Evolutionary conservation across 2,113 vertebrate species (phyloP).

Genomic region (Gobio gobio): DNA sequence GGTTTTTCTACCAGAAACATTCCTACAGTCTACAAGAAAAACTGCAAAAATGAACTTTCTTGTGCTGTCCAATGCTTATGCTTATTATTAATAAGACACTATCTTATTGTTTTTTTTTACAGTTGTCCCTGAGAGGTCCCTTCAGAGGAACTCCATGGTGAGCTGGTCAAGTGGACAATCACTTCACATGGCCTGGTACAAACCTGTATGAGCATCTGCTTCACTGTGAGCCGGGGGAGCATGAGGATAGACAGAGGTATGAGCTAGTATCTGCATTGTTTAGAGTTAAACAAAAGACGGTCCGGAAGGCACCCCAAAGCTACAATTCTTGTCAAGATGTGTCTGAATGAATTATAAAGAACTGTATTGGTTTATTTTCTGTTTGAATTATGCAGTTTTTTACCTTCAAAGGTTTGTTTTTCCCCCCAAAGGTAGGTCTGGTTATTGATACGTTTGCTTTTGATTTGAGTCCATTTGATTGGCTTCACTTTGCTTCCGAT

Average conservation of each 20-base stretch:
- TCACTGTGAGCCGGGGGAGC: neutral
- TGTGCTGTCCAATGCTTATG: neutral
- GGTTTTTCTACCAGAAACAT: neutral
- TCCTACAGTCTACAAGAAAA: neutral
- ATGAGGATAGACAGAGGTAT: neutral
- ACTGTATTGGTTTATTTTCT: neutral
- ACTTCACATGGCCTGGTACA: neutral
- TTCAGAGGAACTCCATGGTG: neutral
- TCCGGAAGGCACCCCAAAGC: neutral
- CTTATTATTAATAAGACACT: too few species aligned
- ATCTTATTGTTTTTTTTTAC: neutral
- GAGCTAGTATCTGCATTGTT: conserved; percentile 13
- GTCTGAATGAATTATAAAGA: neutral
- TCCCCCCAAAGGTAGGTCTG: neutral
- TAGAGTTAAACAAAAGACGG: neutral
- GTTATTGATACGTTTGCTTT: neutral
- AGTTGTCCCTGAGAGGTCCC: neutral
- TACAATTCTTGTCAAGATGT: neutral
- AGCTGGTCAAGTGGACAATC: neutral
- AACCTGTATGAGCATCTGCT: neutral
- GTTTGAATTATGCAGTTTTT: neutral
- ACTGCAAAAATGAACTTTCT: neutral
- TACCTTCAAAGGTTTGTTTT: neutral
- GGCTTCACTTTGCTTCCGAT: neutral
- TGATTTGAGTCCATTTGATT: neutral